Base-by-base conservation (phyloP, 2,797 vertebrate species). In the Micropoecilia bifurca region DNA sequence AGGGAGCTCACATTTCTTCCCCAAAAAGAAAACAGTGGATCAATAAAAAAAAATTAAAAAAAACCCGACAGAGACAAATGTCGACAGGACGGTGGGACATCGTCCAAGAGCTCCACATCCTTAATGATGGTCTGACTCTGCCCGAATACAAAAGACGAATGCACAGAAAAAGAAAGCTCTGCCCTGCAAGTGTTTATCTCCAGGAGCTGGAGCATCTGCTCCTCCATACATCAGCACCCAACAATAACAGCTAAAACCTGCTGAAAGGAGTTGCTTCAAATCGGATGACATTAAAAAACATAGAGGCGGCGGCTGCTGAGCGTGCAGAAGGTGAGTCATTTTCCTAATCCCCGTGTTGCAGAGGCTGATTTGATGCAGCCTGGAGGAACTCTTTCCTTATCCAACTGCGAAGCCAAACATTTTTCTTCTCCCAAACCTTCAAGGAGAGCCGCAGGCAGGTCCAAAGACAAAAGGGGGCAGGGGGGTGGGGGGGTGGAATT, bases 391-490 rank as follows among this genome's bases (percentile, higher is more conserved):
- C 41, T 47, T 63, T 76, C 73, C 76, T 86, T 78, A 77, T 80
- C 63, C 79, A 47, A 74, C 77, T 80, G 77, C 59, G 50, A 84
- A 82, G 71, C 84, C 87, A 86, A 93, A 87, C 79, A 89, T 92
- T 92, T 86, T 86, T 91, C 85, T 88, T 87, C 74, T 76, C 85
- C 78, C 86, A 86, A 83, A 89, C 83, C 78, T 90, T 86, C 45
- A 71, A 89, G 90, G 61, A 91, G 83, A 91, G 89, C 83, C 87
- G 83, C 80, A 30, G 81, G 89, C 80, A 30, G 81, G 89, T 53
- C 82, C 88, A 92, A 91, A 94, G 90, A 96, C 93, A 95, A 94
- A 95, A 93, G 93, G 87, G 89, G 91, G 87, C 88, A 6, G 39
- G 39, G 6, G 39, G 39, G 39, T n/a, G 36, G 36, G 33, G 33